Evolutionary conservation across 2,113 vertebrate species (phyloP), one percentile per base, ranked within the genome.

Genomic region (Orientallactaga bullata): DNA sequence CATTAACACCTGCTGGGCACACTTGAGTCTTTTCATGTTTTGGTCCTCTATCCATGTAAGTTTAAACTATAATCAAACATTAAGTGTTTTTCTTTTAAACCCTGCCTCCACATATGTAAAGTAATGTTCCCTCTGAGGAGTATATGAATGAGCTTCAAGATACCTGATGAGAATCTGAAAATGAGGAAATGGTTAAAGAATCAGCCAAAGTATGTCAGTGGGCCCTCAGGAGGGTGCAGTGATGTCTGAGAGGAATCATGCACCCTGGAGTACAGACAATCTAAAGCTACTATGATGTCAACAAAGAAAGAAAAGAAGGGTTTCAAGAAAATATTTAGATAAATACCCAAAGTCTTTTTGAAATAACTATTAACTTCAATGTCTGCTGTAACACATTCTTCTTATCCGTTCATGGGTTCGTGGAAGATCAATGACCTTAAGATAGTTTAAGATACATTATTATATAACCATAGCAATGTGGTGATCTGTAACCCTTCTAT

Each of bases 121-220:
- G 69, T 66, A 47, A 93, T 96, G 86, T 94, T 93, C 92, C 71
- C 86, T 78, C 82, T 93, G 28, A 94, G 68, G 82, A 89, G 58
- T 90, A 76, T 94, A 21, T 82, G 86, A 93, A 89, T 93, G 90
- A 89, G 89, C 83, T 58, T 94, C n/a, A 77, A 90, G 94, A 96
- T 89, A 92, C 37, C 28, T 76, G 58, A 95, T 47, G 66, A 88
- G 76, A 95, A 96, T 92, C 0, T 55, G 69, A 51, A 79, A 95
- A 77, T 77, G 88, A 88, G 42, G 73, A 79, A 89, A 90, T 39
- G 90, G 51, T 90, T 85, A 86, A 74, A 84, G 71, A 90, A 86
- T 37, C 60, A 65, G 85, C 61, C 66, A 76, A 93, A 96, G 85
- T 94, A 69, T 95, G 92, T 84, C 90, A 93, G 47, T 30, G 61